Evolutionary conservation across 2,888 invertebrate species (phyloP), one percentile per base, ranked within the genome.

Genomic region (Yponomeuta evonymella): DNA sequence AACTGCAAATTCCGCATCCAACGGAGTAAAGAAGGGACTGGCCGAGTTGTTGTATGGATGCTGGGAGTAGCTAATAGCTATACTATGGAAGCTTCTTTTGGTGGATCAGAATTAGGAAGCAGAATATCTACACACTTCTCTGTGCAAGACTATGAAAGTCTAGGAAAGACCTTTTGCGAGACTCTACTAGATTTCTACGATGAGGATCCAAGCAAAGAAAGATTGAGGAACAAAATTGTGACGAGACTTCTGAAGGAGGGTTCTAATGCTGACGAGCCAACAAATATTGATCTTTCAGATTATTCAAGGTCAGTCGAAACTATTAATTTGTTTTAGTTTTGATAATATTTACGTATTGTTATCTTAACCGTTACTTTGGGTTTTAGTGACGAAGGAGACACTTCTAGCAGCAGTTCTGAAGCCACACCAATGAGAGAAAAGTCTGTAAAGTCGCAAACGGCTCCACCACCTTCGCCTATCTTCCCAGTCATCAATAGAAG

Each of bases 51-150:
- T 0, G 96, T 98, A 79, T 98, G 98, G 98, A 96, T 98, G 94
- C 94, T 98, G 94, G 98, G 98, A 36, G 96, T 98, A 67, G 95
- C 96, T 72, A 98, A 98, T 81, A 98, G 98, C 85, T 98, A 97
- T 83, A 98, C 98, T 5, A 95, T 98, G 94, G 98, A 98, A 90
- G 98, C 98, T 9, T 98, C 98, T 0, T 97, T 98, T 85, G 97
- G 97, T 70, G 98, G 98, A 11, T 97, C 98, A 2, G 95, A 95
- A 74, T 87, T 98, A 71, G 97, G 97, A 2, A 95, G 96, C 67
- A 94, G 97, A 82, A 93, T 94, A 77, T 96, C 96, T 6, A 97
- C 96, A 30, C 98, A 98, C 85, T 98, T 98, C 83, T 95, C 95
- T 43, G 95, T 95, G n/a, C 93, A 93, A 82, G 93, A 93, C 75